These are phyloP conservation scores for Brachionus asplanchnoidis DNA, from an alignment of 1,140 invertebrate genomes.

Conservation along the genomic window DNA sequence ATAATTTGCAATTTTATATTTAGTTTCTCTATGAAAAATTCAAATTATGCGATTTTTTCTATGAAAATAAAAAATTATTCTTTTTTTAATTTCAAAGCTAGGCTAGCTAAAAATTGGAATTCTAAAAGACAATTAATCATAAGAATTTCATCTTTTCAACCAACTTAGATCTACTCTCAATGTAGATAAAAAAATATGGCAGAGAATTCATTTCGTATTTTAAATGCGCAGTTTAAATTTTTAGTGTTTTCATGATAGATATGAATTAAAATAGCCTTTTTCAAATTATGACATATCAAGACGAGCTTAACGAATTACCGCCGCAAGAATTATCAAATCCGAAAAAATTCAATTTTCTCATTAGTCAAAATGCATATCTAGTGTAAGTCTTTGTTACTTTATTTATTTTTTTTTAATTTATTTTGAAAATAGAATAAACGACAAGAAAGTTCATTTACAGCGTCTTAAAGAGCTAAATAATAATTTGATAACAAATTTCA, in stretches of 20 bases:
- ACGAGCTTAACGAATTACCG: neutral
- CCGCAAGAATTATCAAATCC: neutral
- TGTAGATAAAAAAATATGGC: neutral
- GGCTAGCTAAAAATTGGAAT: neutral
- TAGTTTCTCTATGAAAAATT: neutral
- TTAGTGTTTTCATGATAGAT: neutral
- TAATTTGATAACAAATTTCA: neutral
- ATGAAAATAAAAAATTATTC: neutral
- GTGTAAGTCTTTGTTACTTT: neutral
- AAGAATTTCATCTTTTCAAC: neutral
- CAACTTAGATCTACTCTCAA: neutral
- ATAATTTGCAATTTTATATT: constrained; percentile 3
- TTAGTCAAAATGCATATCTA: neutral
- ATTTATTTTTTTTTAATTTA: neutral
- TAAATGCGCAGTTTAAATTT: neutral
- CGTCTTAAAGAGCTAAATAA: neutral
- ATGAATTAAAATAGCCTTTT: neutral
- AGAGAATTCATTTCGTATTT: neutral
- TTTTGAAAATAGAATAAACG: neutral
- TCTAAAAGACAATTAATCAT: neutral
- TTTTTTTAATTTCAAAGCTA: neutral
- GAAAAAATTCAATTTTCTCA: constrained; percentile 5
- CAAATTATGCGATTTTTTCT: neutral
- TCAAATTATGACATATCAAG: neutral
- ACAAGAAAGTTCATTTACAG: neutral